Percentiles rank a stretch among this genome's conserved stretches.
Evolutionary conservation across 2,888 invertebrate species (phyloP).

Genomic region (Drosophila parthenogenetica): DNA sequence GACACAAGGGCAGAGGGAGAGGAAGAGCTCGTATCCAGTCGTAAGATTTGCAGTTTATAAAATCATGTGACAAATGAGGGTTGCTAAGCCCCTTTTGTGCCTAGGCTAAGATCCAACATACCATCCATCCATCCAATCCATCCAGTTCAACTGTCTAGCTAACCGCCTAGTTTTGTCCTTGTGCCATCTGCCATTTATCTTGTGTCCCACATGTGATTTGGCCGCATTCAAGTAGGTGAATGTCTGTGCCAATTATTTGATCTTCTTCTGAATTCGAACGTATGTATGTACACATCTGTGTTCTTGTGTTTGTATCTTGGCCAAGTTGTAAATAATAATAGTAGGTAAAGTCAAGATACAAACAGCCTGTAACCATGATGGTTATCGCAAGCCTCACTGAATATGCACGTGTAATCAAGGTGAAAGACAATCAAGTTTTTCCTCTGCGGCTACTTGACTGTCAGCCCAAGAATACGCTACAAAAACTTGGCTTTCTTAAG

Average conservation of each 20-base stretch:
- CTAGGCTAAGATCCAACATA: slow-evolving; percentile 10
- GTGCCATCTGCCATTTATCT: slow-evolving; percentile 52
- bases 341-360: slow-evolving; percentile 39
- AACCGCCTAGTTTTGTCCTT: slow-evolving; percentile 45
- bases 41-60: slow-evolving; percentile 74
- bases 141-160: slow-evolving; percentile 35
- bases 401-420: slow-evolving; percentile 11
- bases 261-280: slow-evolving; percentile 24
- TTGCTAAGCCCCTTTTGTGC: slow-evolving; percentile 56
- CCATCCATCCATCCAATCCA: slow-evolving; percentile 41
- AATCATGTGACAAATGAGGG: slow-evolving; percentile 78
- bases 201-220: slow-evolving; percentile 57
- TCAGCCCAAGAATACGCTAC: not conserved
- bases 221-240: slow-evolving; percentile 34
- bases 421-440: slow-evolving; percentile 12
- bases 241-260: slow-evolving; percentile 59
- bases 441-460: not conserved
- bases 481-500: not conserved
- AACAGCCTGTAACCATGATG: slow-evolving; percentile 26
- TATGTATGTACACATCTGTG: not conserved
- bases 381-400: slow-evolving; percentile 20
- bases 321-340: slow-evolving; percentile 58
- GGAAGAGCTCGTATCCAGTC: slow-evolving; percentile 13
- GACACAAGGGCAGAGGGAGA: not conserved
- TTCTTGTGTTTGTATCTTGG: slow-evolving; percentile 7